phyloP scores from a whole-genome alignment of 2,888 invertebrate genomes.

The Carabus problematicus region DNA sequence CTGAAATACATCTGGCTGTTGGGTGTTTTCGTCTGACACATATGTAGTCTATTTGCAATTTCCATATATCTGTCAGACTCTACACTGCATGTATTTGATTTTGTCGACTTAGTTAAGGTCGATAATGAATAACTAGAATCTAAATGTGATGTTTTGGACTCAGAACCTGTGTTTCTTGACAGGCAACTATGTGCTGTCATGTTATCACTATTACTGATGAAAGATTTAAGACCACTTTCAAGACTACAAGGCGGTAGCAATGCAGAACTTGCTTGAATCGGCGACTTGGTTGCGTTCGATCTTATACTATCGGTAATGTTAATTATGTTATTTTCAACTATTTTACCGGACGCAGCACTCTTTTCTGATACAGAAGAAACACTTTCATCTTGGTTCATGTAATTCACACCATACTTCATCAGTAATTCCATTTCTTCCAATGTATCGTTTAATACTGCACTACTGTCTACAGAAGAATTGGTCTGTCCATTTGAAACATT shows the following conservation, averaged over 20 bases:
- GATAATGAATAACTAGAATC: background rate
- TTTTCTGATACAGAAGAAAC: background rate
- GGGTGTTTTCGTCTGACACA: no score
- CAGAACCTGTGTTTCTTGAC: background rate
- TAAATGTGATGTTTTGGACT: background rate
- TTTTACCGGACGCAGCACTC: background rate
- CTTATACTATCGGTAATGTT: no score
- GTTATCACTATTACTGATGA: background rate
- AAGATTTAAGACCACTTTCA: conserved; percentile 34
- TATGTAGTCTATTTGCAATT: no score
- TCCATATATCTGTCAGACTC: background rate
- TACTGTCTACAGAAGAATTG: background rate
- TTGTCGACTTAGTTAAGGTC: background rate
- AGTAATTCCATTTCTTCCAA: conserved; percentile 60
- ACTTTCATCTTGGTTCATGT: conserved; percentile 47
- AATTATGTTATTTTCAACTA: no score
- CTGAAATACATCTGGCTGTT: no score
- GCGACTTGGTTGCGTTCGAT: conserved; percentile 17
- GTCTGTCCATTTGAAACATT: no score
- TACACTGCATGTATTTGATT: background rate
- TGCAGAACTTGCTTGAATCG: conserved; percentile 40
- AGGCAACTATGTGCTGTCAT: background rate
- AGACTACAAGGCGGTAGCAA: conserved; percentile 38
- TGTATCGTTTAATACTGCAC: conserved; percentile 56
- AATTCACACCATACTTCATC: conserved; percentile 56